Evolutionary conservation across 2,797 vertebrate species (phyloP), one percentile per base, ranked within the genome.

Genomic region (Xerus rutilus): DNA sequence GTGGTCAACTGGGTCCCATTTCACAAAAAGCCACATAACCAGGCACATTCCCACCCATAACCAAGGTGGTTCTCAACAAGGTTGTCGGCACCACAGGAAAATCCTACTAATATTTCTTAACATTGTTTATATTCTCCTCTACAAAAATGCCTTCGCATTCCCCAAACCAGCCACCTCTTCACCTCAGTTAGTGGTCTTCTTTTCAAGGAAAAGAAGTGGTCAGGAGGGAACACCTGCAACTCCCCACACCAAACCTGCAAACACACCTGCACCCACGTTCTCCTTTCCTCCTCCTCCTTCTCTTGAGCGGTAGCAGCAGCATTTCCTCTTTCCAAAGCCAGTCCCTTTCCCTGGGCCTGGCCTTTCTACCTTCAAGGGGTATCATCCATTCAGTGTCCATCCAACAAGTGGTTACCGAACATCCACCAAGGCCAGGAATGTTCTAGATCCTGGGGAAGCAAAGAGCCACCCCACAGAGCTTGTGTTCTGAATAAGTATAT

Each of bases 231-330:
- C 12, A 14, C 3, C 4, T 43, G 9, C 35, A 13, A 7, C 7
- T 30, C 21, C 1, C 3, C 5, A 23, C 32, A 6, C 12, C 23
- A 18, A 49, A 47, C 30, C 81, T 20, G 11, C 32, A 65, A 9
- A 39, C 21, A 5, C 35, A 15, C 13, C 39, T 15, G 4, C 4
- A 1, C 4, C 23, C 23, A 4, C 23, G 0, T 8, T 25, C 9
- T 23, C 59, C 59, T 25, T 25, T 25, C 9, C 59, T 10, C 7
- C 2, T 23, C 59, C 59, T 25, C 59, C 59, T 59, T 10, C 23
- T 62, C 59, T 25, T 62, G 10, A 62, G 59, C 11, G 59, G 23
- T 25, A 43, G 20, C 32, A 45, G 86, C 52, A 62, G 62, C 43
- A 11, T 28, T 82, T 82, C 64, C 5, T 57, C 62, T 93, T 18